Evolutionary conservation across 2,888 invertebrate species (phyloP).

Genomic region (Amphipyra berbera): DNA sequence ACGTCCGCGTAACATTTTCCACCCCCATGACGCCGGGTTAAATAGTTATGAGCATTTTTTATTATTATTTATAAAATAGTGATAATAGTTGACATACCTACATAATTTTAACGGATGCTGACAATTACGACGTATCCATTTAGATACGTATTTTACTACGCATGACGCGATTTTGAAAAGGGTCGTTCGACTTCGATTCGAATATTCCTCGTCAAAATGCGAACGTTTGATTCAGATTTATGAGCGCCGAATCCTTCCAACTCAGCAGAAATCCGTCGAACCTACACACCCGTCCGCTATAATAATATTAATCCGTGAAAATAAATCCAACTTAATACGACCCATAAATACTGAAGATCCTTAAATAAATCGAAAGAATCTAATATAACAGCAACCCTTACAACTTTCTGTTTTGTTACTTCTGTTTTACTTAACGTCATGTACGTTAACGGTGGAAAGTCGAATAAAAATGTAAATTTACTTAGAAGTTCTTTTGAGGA

Average conservation of each 20-base stretch:
- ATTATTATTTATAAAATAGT: too few species aligned
- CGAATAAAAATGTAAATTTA: slow-evolving; percentile 73
- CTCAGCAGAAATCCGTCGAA: slow-evolving; percentile 53
- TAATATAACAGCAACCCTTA: slow-evolving; percentile 57
- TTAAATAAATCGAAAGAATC: slow-evolving; percentile 57
- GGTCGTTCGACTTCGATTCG: slow-evolving; percentile 62
- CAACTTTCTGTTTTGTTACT: slow-evolving; percentile 60
- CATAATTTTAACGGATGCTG: slow-evolving; percentile 24
- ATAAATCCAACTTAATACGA: slow-evolving; percentile 63
- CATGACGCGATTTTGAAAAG: slow-evolving; percentile 68
- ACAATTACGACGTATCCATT: slow-evolving; percentile 43
- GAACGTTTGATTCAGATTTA: slow-evolving; percentile 73
- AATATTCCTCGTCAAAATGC: slow-evolving; percentile 66
- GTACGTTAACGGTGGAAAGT: slow-evolving; percentile 52
- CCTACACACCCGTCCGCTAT: slow-evolving; percentile 54
- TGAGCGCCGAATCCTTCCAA: slow-evolving; percentile 65
- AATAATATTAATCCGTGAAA: slow-evolving; percentile 63
- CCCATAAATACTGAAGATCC: slow-evolving; percentile 62
- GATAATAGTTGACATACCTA: slow-evolving; percentile 30
- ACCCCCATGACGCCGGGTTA: too few species aligned
- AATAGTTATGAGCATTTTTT: too few species aligned
- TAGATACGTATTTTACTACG: slow-evolving; percentile 47
- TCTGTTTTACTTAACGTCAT: slow-evolving; percentile 55
- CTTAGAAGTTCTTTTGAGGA: slow-evolving; percentile 63
- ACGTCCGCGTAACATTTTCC: too few species aligned